These are phyloP conservation scores for Sinocyclocheilus grahami DNA, from an alignment of 2,113 vertebrate genomes.

Conservation along the genomic window DNA sequence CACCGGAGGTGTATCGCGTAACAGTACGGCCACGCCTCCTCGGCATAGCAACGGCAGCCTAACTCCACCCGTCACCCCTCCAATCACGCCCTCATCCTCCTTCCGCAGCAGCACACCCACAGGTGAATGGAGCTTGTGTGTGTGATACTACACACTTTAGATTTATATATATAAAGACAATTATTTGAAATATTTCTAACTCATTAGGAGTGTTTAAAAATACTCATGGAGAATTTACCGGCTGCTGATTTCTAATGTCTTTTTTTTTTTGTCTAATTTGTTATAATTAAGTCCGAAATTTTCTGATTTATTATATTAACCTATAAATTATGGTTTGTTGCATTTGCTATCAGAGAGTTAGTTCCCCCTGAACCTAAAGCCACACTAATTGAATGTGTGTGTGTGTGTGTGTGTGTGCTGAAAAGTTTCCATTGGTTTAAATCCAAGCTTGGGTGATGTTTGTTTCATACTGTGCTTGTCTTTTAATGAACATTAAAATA, in stretches of 20 bases:
- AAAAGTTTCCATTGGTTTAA: slow-evolving; percentile 6
- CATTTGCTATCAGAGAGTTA: neutral
- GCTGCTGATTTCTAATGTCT: slow-evolving; percentile 5
- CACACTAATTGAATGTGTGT: neutral
- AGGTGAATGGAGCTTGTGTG: slow-evolving; percentile 75
- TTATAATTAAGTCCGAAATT: no score
- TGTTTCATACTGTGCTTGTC: neutral
- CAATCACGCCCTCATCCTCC: slow-evolving; percentile 97
- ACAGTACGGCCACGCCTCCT: slow-evolving; percentile 95
- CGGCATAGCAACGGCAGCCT: slow-evolving; percentile 98
- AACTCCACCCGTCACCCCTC: slow-evolving; percentile 97
- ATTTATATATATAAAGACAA: neutral
- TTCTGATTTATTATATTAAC: no score
- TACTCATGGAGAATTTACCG: slow-evolving; percentile 52
- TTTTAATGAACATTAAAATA: neutral
- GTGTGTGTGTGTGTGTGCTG: neutral
- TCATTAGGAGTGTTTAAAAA: slow-evolving; percentile 19
- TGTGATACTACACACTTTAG: neutral
- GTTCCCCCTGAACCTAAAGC: neutral
- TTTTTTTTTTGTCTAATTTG: no score
- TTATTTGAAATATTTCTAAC: neutral
- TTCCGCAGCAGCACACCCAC: slow-evolving; percentile 99
- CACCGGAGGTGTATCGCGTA: slow-evolving; percentile 90
- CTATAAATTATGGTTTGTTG: neutral
- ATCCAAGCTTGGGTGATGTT: neutral